phyloP scores from a whole-genome alignment of 2,113 vertebrate species.

The Tyrannus savana region DNA sequence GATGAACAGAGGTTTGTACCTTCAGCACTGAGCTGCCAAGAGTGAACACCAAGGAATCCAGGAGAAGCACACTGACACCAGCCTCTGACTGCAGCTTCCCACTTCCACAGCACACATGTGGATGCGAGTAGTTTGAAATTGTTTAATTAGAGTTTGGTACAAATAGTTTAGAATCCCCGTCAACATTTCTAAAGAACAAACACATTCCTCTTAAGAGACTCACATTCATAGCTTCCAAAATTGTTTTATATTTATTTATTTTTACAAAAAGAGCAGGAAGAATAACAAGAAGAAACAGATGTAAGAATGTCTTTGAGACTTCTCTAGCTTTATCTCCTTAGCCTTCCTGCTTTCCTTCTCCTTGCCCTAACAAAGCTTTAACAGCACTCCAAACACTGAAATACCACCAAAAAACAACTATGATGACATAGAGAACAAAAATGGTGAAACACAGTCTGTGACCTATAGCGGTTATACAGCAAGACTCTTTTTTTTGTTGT shows the following conservation, averaged over 20 bases:
- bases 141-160: neutral
- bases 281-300: neutral
- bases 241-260: neutral
- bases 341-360: neutral
- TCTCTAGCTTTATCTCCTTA: neutral
- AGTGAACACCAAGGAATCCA: neutral
- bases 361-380: neutral
- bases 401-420: neutral
- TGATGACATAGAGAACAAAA: neutral
- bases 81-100: neutral
- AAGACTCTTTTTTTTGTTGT: neutral
- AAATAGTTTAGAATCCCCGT: neutral
- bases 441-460: accelerated
- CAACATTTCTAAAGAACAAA: neutral
- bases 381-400: neutral
- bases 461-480: neutral
- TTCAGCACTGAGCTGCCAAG: neutral
- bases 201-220: neutral
- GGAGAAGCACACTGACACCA: neutral
- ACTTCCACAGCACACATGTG: neutral
- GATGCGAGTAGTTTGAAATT: neutral
- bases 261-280: neutral
- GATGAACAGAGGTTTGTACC: neutral
- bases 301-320: neutral
- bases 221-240: neutral